Percentiles rank a stretch among this genome's conserved stretches.
Conservation (phyloP, 2,888 invertebrate genomes). For the Endomychus coccineus region DNA sequence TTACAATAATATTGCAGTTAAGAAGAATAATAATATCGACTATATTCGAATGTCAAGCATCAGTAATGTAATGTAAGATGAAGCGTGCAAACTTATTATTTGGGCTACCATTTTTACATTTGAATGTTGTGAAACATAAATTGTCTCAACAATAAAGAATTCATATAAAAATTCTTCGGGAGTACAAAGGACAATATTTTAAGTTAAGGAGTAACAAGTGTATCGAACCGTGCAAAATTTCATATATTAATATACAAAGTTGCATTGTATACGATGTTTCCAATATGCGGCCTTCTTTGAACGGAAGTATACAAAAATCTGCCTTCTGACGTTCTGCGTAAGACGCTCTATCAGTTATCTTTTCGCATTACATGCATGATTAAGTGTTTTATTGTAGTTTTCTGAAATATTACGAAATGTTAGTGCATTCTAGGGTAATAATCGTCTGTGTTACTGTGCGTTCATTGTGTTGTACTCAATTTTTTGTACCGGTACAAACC, state of each 20-base stretch:
- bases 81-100: too few species aligned
- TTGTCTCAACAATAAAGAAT: too few species aligned
- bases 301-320: constrained; percentile 34
- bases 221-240: constrained; percentile 39
- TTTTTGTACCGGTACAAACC: constrained; percentile 16
- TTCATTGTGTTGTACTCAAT: constrained; percentile 14
- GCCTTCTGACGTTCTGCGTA: constrained; percentile 27
- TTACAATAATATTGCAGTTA: too few species aligned
- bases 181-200: constrained; percentile 36
- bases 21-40: too few species aligned
- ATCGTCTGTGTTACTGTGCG: constrained; percentile 12
- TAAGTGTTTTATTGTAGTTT: constrained; percentile 34
- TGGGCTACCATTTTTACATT: too few species aligned
- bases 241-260: constrained; percentile 41
- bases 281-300: constrained; percentile 37
- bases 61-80: too few species aligned
- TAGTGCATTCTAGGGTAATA: constrained; percentile 21
- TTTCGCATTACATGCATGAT: constrained; percentile 38
- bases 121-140: too few species aligned
- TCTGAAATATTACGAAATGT: constrained; percentile 30
- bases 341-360: constrained; percentile 30
- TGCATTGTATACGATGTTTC: constrained; percentile 37
- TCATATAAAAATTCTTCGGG: too few species aligned
- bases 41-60: too few species aligned
- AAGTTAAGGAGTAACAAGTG: constrained; percentile 37